Percentiles rank a stretch among this genome's conserved stretches.
Evolutionary conservation across 1,140 invertebrate genomes (phyloP).

Genomic region (Cotesia typhae): DNA sequence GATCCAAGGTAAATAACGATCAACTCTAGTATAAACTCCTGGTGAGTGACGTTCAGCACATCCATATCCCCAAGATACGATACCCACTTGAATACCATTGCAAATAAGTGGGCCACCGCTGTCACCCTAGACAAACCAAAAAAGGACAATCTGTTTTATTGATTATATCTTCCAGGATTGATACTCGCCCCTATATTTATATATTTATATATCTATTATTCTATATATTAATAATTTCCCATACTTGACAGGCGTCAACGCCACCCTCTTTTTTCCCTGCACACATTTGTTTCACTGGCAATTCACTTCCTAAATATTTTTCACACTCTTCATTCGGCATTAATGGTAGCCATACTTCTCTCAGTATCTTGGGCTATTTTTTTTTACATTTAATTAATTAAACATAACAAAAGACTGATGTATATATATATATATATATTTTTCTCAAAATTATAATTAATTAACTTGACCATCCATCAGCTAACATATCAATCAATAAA

Average conservation of each 20-base stretch:
- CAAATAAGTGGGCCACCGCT: constrained; percentile 57
- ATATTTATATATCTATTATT: constrained; percentile 11
- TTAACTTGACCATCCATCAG: too few species aligned
- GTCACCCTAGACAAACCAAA: constrained; percentile 51
- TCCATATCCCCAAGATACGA: constrained; percentile 77
- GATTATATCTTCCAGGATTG: background rate
- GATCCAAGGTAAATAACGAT: constrained; percentile 71
- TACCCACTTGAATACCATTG: constrained; percentile 64
- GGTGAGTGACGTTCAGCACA: constrained; percentile 73
- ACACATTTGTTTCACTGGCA: constrained; percentile 59
- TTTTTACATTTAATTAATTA: background rate
- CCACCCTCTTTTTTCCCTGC: constrained; percentile 68
- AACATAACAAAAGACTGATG: background rate
- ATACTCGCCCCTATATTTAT: background rate
- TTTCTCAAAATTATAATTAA: too few species aligned
- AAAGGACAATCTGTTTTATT: background rate
- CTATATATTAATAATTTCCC: constrained; percentile 18
- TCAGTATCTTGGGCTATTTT: constrained; percentile 31
- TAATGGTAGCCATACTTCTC: constrained; percentile 46
- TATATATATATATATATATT: too few species aligned
- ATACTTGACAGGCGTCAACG: constrained; percentile 68
- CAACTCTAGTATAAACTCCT: constrained; percentile 76
- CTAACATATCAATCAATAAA: too few species aligned
- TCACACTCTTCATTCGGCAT: constrained; percentile 42
- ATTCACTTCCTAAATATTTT: constrained; percentile 11